Evolutionary conservation across 2,797 vertebrate genomes (phyloP).

Genomic region (Syndactyla subalaris): DNA sequence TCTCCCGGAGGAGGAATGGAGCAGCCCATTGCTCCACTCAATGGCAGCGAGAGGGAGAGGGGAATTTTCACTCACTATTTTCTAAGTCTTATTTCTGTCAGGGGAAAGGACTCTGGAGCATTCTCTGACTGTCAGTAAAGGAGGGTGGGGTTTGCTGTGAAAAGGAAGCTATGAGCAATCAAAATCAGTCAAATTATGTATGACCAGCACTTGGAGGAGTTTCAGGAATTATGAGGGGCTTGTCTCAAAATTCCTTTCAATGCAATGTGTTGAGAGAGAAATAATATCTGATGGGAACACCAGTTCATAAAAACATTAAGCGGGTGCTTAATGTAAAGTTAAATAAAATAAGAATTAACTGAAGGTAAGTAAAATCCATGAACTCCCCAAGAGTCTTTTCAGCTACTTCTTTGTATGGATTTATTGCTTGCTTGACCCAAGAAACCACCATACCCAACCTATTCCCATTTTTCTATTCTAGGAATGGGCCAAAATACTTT

Average conservation of each 20-base stretch:
- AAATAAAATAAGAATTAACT: slow-evolving; percentile 23
- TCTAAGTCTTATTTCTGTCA: not conserved
- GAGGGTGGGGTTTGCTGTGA: not conserved
- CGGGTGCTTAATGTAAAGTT: not conserved
- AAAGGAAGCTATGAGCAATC: not conserved
- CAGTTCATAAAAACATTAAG: not conserved
- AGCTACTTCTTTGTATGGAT: not conserved
- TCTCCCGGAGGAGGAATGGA: not conserved
- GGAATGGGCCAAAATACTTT: not conserved
- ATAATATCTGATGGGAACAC: not conserved
- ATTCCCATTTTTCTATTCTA: not conserved
- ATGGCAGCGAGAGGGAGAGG: not conserved
- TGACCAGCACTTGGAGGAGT: not conserved
- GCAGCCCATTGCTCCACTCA: not conserved
- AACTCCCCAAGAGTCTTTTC: not conserved
- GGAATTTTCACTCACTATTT: not conserved
- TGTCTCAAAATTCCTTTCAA: not conserved
- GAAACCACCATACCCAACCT: not conserved
- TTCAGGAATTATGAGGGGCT: not conserved
- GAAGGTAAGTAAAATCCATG: not conserved
- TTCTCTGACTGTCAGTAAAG: not conserved
- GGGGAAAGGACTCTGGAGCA: not conserved
- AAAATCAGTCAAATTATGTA: not conserved
- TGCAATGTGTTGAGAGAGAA: not conserved
- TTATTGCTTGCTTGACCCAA: not conserved